Evolutionary conservation across 1,140 invertebrate genomes (phyloP).

Genomic region (Ceratosolen fusciceps): DNA sequence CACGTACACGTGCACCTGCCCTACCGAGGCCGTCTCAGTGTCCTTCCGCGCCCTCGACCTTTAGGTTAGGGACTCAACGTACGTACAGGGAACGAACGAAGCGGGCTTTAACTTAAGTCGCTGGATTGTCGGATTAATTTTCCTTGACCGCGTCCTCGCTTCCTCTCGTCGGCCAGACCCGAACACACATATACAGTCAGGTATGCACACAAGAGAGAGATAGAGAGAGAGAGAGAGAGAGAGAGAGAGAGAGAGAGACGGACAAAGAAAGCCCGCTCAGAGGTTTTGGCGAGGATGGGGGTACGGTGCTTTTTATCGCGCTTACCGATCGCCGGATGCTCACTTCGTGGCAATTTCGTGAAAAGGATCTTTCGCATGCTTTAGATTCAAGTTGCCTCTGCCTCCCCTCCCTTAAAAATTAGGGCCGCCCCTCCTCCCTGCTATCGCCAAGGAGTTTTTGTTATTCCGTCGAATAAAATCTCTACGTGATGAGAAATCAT

Average conservation of each 20-base stretch:
- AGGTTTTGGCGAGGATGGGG: not conserved
- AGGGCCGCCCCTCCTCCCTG: no score
- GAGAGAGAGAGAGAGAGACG: not conserved
- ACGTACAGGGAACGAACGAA: not conserved
- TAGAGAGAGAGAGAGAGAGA: slow-evolving; percentile 2
- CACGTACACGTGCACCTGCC: not conserved
- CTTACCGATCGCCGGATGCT: slow-evolving; percentile 11
- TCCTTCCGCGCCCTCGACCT: no score
- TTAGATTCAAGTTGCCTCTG: not conserved
- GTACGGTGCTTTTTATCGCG: slow-evolving; percentile 38
- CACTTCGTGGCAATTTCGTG: slow-evolving; percentile 6
- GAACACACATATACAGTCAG: not conserved
- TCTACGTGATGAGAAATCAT: not conserved
- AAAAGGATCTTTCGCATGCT: slow-evolving; percentile 7
- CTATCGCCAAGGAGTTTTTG: not conserved
- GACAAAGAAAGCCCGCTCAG: no score
- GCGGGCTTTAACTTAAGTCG: not conserved
- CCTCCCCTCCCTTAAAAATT: not conserved
- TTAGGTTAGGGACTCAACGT: no score
- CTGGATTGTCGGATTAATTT: slow-evolving; percentile 38
- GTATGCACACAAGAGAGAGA: slow-evolving; percentile 4
- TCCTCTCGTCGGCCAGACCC: slow-evolving; percentile 10
- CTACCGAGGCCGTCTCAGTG: no score
- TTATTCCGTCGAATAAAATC: not conserved
- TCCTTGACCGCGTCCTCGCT: slow-evolving; percentile 21